These are phyloP conservation scores for Zaprionus lachaisei DNA, from an alignment of 1,140 invertebrate species.

Conservation along the genomic window DNA sequence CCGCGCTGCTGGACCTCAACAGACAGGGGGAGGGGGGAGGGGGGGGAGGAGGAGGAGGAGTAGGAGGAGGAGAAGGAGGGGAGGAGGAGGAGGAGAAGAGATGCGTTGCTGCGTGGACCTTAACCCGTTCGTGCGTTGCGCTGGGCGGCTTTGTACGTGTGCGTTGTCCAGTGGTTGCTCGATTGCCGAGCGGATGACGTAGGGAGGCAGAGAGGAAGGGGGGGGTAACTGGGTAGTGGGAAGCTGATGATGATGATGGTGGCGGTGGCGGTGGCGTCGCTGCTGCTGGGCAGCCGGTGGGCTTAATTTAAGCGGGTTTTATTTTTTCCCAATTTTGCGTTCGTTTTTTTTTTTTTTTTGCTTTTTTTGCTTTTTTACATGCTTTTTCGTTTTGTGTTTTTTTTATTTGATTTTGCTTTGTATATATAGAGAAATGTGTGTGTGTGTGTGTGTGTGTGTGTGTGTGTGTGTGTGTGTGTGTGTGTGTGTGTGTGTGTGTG, in stretches of 20 bases:
- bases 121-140: constrained; percentile 75
- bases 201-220: neutral
- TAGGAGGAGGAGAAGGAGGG: neutral
- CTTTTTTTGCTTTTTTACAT: constrained; percentile 63
- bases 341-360: constrained; percentile 32
- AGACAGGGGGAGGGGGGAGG: neutral
- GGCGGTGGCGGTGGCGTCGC: constrained; percentile 20
- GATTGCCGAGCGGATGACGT: constrained; percentile 17
- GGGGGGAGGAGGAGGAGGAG: neutral
- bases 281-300: constrained; percentile 70
- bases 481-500: constrained; percentile 27
- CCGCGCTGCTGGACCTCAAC: constrained; percentile 21
- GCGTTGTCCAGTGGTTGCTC: constrained; percentile 48
- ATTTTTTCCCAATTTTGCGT: constrained; percentile 75
- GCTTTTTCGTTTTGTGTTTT: constrained; percentile 63
- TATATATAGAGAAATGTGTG: constrained; percentile 51
- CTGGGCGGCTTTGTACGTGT: constrained; percentile 49
- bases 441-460: constrained; percentile 32
- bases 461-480: constrained; percentile 58
- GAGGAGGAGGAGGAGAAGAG: neutral
- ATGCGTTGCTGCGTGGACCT: constrained; percentile 39
- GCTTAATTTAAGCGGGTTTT: constrained; percentile 82
- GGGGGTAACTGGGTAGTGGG: neutral
- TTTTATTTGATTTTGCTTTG: constrained; percentile 74
- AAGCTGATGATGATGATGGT: constrained; percentile 21